phyloP scores from a whole-genome alignment of 1,140 invertebrate species.

The Carposina sasakii region DNA sequence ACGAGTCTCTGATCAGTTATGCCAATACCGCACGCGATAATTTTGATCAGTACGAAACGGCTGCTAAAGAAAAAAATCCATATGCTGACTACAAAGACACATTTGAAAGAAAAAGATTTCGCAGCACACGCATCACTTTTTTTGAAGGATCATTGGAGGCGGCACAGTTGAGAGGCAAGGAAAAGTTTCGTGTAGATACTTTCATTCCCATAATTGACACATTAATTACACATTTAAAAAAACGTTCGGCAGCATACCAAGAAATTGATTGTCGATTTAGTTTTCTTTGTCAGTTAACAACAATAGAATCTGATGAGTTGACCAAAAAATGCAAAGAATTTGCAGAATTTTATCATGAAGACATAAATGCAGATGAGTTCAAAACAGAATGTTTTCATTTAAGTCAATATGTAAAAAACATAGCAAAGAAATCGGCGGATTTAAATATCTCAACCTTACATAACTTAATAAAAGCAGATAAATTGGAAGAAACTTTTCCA shows the following conservation, averaged over 20 bases:
- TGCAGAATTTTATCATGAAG: constrained; percentile 23
- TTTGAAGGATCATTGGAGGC: constrained; percentile 15
- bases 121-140: constrained; percentile 8
- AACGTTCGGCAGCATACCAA: constrained; percentile 18
- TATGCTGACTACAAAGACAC: constrained; percentile 4
- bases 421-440: constrained; percentile 15
- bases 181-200: neutral
- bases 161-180: constrained; percentile 8
- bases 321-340: constrained; percentile 21
- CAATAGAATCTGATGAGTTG: constrained; percentile 21
- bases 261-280: constrained; percentile 16
- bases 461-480: constrained; percentile 19
- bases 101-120: constrained; percentile 6
- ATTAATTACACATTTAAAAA: constrained; percentile 18
- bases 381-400: constrained; percentile 28
- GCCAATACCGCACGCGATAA: constrained; percentile 1
- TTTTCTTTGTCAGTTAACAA: constrained; percentile 21
- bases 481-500: constrained; percentile 29
- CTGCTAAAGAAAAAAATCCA: constrained; percentile 8
- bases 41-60: constrained; percentile 6
- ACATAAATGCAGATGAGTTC: constrained; percentile 25
- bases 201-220: constrained; percentile 7
- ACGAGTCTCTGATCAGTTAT: neutral
- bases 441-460: constrained; percentile 10
- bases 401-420: constrained; percentile 26